Evolutionary conservation across 2,113 vertebrate genomes (phyloP), one percentile per base, ranked within the genome.

Genomic region (Phyllopteryx taeniolatus): DNA sequence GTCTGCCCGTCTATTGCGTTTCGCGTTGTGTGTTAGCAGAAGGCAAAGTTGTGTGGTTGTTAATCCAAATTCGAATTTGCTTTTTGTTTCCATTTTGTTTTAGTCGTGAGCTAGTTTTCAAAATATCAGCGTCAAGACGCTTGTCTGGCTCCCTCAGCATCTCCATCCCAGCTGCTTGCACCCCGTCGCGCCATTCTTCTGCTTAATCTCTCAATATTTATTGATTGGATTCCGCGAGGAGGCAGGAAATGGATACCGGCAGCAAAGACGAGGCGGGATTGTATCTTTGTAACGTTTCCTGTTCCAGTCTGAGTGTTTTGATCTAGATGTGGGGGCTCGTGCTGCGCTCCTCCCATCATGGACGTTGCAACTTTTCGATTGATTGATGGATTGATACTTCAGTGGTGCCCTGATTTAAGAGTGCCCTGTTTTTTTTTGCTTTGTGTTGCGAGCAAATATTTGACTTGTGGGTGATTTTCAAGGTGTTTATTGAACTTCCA

Each of bases 201-300:
- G 63, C 22, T 70, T 80, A 60, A 70, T 75, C 67, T 67, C 57
- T 81, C 67, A 79, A 64, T 67, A 65, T 64, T 71, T 80, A 71
- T 74, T 73, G 64, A 76, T 77, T 62, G 31, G 3, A 49, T 77
- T 76, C 49, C 39, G 42, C 49, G 33, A 59, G 60, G 69, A 74
- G 67, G 63, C 42, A 80, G 72, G 76, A 77, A 70, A 72, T 78
- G 39, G 54, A 71, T 66, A 51, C 51, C 51, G 76, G 44, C 70
- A 67, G 72, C 42, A 63, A 60, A 82, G 78, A 63, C n/a, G 47
- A 1, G 35, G 33, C 7, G 8, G 27, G 15, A 60, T 33, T 2
- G 31, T 6, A 19, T 39, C 46, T 35, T 47, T n/a, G 9, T 71
- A 13, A 54, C 1, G 2, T 17, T 51, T 65, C 53, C 68, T 67